Conservation (phyloP, 1,140 invertebrate species). For the Drosophila bocqueti region DNA sequence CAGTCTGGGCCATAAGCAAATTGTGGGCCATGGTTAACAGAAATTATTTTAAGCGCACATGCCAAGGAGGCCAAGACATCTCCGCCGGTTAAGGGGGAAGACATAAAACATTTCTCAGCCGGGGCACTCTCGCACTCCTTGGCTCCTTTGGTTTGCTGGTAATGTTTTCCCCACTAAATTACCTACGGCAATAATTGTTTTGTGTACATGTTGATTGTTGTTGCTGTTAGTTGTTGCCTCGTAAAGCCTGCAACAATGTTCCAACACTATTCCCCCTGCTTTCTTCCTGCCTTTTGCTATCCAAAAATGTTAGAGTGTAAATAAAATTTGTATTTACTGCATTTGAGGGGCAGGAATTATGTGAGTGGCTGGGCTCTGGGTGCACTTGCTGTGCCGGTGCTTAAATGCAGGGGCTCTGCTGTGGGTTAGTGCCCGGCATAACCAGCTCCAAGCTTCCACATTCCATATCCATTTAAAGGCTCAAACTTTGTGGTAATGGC, state of each 20-base stretch:
- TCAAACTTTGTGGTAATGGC: slow-evolving; percentile 25
- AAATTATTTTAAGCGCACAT: slow-evolving; percentile 73
- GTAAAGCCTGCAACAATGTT: slow-evolving; percentile 47
- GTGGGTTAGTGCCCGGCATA: slow-evolving; percentile 4
- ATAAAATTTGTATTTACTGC: slow-evolving; percentile 55
- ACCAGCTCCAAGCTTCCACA: slow-evolving; percentile 10
- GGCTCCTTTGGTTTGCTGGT: slow-evolving; percentile 30
- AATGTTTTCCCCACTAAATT: slow-evolving; percentile 74
- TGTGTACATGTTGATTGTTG: slow-evolving; percentile 59
- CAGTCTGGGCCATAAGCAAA: slow-evolving; percentile 56
- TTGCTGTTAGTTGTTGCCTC: slow-evolving; percentile 13
- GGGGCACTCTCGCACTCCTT: slow-evolving; percentile 11
- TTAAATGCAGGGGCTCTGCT: slow-evolving; percentile 33
- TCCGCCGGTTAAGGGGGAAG: slow-evolving; percentile 10
- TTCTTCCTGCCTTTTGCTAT: neutral
- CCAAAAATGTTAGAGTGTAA: slow-evolving; percentile 48
- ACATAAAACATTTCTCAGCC: slow-evolving; percentile 69
- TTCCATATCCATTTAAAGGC: slow-evolving; percentile 38
- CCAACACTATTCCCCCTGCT: neutral
- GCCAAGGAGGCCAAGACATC: slow-evolving; percentile 18
- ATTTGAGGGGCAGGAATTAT: slow-evolving; percentile 46
- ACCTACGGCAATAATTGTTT: slow-evolving; percentile 79
- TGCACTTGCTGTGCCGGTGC: slow-evolving; percentile 26
- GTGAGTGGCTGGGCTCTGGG: slow-evolving; percentile 21
- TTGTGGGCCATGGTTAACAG: slow-evolving; percentile 76